A percentile compares a stretch with the other conserved stretches of the same genome.
Conservation (phyloP, 2,797 vertebrate species). For the Scolopax bukidnonensis region DNA sequence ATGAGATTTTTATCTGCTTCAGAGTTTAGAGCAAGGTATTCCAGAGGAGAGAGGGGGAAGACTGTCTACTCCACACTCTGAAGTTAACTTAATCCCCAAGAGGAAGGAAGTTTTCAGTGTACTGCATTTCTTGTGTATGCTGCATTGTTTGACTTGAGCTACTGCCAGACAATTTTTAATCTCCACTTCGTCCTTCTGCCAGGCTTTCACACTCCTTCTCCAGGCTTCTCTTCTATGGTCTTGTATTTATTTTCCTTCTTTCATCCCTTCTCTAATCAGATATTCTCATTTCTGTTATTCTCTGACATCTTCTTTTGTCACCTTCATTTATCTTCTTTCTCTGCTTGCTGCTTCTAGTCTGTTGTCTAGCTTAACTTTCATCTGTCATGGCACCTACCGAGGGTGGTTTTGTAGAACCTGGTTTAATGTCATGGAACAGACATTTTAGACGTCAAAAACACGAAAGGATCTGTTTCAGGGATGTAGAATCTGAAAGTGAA, state of each 20-base stretch:
- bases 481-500: background rate
- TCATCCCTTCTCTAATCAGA: background rate
- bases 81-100: background rate
- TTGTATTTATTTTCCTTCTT: constrained; percentile 23
- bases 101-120: constrained; percentile 42
- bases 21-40: background rate
- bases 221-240: background rate
- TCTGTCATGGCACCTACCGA: background rate
- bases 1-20: background rate
- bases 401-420: background rate
- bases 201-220: constrained; percentile 8
- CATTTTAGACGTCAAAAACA: background rate
- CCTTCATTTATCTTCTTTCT: background rate
- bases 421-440: background rate
- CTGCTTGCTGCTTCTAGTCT: background rate
- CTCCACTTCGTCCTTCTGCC: constrained; percentile 30
- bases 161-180: constrained; percentile 48
- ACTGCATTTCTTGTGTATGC: constrained; percentile 31
- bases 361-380: background rate
- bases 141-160: constrained; percentile 57
- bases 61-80: background rate
- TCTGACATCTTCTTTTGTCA: background rate
- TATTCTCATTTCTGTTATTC: background rate
- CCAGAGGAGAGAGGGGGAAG: background rate
- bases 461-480: background rate